Base-by-base conservation (phyloP, 1,140 invertebrate species). In the Panonychus citri region DNA sequence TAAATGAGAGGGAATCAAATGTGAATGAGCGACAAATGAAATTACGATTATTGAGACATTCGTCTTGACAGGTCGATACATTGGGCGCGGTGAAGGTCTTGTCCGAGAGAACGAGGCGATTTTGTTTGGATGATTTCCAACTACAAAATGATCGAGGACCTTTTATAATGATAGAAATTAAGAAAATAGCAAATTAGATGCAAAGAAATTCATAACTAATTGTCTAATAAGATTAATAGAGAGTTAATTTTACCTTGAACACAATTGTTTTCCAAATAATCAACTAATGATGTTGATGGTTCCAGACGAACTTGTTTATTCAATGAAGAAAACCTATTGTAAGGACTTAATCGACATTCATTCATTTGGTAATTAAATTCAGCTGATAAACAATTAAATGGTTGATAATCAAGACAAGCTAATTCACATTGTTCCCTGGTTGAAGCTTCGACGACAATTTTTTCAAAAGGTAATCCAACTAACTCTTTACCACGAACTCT, bases 341-440 rank as follows among this genome's bases (percentile, higher is more conserved):
- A 83, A 64, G 85, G 83, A 13, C 83, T 86, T 53, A 90, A 71
- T 62, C 82, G 79, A 66, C 86, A 91, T 62, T 82, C 79, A 52
- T 81, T 82, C 34, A 81, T 84, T 57, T 77, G 77, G 68, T 84
- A 83, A 66, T 82, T 81, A 71, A 82, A 91, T 72, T 86, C 87
- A 60, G 83, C 82, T 56, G 86, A 89, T 73, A 85, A 82, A 78
- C 86, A 90, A 59, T 78, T 75, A 69, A 89, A 89, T 66, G 86
- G 82, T 61, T 78, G 78, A 69, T 89, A 83, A 52, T 81, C 81
- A 25, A 89, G 75, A 64, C 85, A 91, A 58, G 85, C 72, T 70
- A 86, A 82, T 56, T 86, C 75, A 69, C 86, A 91, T 70, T 85
- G 83, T 63, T 83, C 81, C 64, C 85, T 75, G 12, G 62, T 77